A percentile compares a stretch with the other conserved stretches of the same genome.
Evolutionary conservation across 1,140 invertebrate species (phyloP).

Genomic region (Bursaphelenchus mucronatus): DNA sequence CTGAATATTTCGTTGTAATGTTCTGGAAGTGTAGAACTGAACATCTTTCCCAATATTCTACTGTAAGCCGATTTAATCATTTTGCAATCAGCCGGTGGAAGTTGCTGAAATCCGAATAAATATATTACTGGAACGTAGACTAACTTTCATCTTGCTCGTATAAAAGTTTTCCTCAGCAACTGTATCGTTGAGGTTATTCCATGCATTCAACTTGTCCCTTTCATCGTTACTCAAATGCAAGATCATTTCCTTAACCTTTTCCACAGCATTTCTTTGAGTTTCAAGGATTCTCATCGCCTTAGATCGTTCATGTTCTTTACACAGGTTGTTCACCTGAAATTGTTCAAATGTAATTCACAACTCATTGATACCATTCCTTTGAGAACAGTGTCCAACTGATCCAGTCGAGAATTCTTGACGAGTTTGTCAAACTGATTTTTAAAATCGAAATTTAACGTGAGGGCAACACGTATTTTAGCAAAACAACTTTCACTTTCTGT

Average conservation of each 20-base stretch:
- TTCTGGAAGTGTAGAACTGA: constrained; percentile 1
- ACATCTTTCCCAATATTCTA: not conserved
- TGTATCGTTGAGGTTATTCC: constrained; percentile 31
- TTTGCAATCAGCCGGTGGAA: not conserved
- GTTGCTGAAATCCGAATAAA: not conserved
- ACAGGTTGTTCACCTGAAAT: constrained; percentile 25
- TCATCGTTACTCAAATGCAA: constrained; percentile 29
- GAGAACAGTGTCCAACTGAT: constrained; percentile 26
- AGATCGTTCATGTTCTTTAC: constrained; percentile 25
- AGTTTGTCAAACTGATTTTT: constrained; percentile 24
- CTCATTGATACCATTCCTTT: constrained; percentile 13
- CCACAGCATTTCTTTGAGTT: constrained; percentile 13
- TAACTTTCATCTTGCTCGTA: constrained; percentile 28
- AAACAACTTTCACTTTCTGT: constrained; percentile 12
- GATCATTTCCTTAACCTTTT: constrained; percentile 26
- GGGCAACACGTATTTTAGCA: constrained; percentile 29
- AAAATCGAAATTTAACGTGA: constrained; percentile 28
- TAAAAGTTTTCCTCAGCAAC: constrained; percentile 35
- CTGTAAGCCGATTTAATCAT: not conserved
- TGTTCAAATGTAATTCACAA: not conserved
- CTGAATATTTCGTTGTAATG: not conserved
- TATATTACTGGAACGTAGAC: not conserved
- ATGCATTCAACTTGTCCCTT: constrained; percentile 26
- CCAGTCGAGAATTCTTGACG: constrained; percentile 20
- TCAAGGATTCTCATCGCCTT: constrained; percentile 18